Evolutionary conservation across 2,888 invertebrate species (phyloP).

Genomic region (Drosophila borealis): DNA sequence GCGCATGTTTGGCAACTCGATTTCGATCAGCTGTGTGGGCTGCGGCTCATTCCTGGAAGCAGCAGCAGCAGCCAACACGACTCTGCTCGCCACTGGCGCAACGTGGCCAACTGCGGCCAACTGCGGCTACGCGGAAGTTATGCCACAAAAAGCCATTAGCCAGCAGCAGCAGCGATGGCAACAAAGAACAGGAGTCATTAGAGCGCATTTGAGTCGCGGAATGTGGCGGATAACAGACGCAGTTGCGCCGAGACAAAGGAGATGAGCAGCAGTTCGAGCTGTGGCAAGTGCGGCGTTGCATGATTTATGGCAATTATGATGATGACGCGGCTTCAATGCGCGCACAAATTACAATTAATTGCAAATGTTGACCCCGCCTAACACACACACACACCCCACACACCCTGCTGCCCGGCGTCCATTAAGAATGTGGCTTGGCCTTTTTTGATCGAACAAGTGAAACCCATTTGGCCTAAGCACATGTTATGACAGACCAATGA

Average conservation of each 20-base stretch:
- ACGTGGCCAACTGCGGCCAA: conserved; percentile 32
- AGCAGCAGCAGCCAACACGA: conserved; percentile 14
- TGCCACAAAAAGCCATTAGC: conserved; percentile 59
- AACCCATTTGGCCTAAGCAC: conserved; percentile 31
- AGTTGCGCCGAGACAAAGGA: conserved; percentile 3
- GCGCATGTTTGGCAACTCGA: conserved; percentile 56
- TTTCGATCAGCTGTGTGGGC: conserved; percentile 63
- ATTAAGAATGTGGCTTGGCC: conserved; percentile 9
- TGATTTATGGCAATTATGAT: conserved; percentile 81
- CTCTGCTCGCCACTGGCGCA: conserved; percentile 11
- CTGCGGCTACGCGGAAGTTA: conserved; percentile 69
- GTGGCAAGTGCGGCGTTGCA: conserved; percentile 78
- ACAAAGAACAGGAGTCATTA: conserved; percentile 81
- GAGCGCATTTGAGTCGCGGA: conserved; percentile 78
- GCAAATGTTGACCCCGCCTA: conserved; percentile 50
- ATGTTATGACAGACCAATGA: conserved; percentile 37
- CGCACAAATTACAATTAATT: conserved; percentile 73
- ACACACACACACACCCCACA: background rate
- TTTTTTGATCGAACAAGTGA: conserved; percentile 32
- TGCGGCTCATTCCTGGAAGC: conserved; percentile 48
- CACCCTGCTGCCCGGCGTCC: background rate
- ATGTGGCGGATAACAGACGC: conserved; percentile 55
- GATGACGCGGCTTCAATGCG: conserved; percentile 68
- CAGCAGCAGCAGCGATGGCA: conserved; percentile 42
- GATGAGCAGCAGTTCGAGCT: conserved; percentile 20